Conservation (phyloP, 2,888 invertebrate species). For the Callimorpha dominula region DNA sequence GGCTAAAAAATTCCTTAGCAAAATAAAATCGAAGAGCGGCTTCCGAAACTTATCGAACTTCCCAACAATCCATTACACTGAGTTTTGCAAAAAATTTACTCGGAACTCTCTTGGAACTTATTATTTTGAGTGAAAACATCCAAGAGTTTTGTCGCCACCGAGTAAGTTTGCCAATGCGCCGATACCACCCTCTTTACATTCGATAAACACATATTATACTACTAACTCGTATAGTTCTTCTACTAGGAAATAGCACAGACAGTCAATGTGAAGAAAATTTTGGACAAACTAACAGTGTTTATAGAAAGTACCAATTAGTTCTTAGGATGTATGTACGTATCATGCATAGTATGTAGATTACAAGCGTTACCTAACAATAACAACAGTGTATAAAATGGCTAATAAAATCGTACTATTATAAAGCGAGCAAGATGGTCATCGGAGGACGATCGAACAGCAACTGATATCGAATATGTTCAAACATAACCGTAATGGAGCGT, state of each 20-base stretch:
- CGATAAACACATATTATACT: slow-evolving; percentile 58
- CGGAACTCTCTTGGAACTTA: slow-evolving; percentile 75
- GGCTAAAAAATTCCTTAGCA: slow-evolving; percentile 84
- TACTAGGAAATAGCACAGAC: slow-evolving; percentile 3
- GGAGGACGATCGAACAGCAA: slow-evolving; percentile 18
- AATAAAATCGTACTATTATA: background rate
- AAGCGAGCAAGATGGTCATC: slow-evolving; percentile 15
- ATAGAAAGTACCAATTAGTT: too few relatives aligned
- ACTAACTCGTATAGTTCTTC: slow-evolving; percentile 46
- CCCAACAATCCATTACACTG: slow-evolving; percentile 86
- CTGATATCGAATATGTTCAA: slow-evolving; percentile 29
- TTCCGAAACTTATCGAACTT: slow-evolving; percentile 86
- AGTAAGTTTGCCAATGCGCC: slow-evolving; percentile 63
- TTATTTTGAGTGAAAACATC: slow-evolving; percentile 86
- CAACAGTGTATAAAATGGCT: slow-evolving; percentile 6
- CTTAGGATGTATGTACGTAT: background rate
- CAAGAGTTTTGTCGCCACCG: slow-evolving; percentile 75
- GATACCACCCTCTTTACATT: slow-evolving; percentile 59
- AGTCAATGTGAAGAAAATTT: background rate
- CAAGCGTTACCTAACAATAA: slow-evolving; percentile 2
- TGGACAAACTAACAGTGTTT: background rate
- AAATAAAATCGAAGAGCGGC: slow-evolving; percentile 85
- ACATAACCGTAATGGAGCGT: slow-evolving; percentile 48
- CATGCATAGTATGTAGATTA: background rate
- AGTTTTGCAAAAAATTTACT: slow-evolving; percentile 84